phyloP scores from a whole-genome alignment of 2,888 invertebrate species.

The Microctonus aethiopoides region DNA sequence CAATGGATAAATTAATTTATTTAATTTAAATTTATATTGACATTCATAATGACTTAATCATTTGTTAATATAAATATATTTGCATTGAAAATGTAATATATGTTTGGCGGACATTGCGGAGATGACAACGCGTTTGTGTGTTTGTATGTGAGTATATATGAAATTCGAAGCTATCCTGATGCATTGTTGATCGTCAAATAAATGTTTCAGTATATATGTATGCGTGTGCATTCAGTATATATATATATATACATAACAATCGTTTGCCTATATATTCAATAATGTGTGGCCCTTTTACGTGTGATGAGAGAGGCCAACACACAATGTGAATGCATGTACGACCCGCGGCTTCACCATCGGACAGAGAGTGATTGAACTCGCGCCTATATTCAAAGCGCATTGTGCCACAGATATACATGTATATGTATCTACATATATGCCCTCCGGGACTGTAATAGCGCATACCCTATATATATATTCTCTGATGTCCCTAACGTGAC shows the following conservation, averaged over 20 bases:
- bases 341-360: constrained; percentile 16
- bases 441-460: constrained; percentile 48
- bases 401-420: constrained; percentile 20
- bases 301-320: constrained; percentile 4
- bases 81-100: background rate
- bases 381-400: constrained; percentile 41
- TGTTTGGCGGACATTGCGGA: background rate
- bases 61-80: background rate
- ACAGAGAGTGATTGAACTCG: constrained; percentile 46
- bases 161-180: constrained; percentile 19
- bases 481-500: constrained; percentile 52
- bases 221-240: background rate
- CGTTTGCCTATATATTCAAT: background rate
- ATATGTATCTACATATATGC: constrained; percentile 41
- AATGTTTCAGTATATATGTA: background rate
- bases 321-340: constrained; percentile 14
- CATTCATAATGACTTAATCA: background rate
- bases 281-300: background rate
- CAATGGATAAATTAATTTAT: background rate
- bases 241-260: constrained; percentile 4
- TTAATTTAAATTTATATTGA: background rate
- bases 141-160: background rate
- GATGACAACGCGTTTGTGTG: background rate
- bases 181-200: constrained; percentile 23
- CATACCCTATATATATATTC: constrained; percentile 10